These are phyloP conservation scores for Crotalus viridis DNA, from an alignment of 2,113 vertebrate genomes.

Conservation along the genomic window DNA sequence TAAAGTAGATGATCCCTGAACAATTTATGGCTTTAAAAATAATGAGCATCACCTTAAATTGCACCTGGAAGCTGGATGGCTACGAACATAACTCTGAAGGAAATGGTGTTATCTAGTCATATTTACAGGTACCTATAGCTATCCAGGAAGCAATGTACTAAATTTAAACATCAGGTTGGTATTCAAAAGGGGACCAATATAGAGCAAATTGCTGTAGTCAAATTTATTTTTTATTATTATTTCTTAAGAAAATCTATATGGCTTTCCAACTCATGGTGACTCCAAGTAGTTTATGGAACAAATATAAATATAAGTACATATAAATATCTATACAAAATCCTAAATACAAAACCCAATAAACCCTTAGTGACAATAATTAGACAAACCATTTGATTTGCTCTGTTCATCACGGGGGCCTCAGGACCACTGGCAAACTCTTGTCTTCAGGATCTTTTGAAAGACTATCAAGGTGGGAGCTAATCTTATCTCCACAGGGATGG, in stretches of 20 bases:
- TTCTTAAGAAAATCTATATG: neutral
- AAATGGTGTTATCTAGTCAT: neutral
- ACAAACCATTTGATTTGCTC: no score
- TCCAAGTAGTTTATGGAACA: neutral
- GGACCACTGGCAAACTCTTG: no score
- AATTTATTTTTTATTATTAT: neutral
- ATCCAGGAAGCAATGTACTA: neutral
- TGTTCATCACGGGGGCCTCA: no score
- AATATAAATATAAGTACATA: neutral
- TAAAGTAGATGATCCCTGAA: neutral
- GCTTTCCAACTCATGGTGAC: neutral
- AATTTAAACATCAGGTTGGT: neutral
- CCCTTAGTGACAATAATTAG: neutral
- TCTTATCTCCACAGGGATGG: no score
- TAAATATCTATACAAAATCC: no score
- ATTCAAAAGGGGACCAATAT: neutral
- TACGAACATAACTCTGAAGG: neutral
- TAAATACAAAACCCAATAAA: neutral
- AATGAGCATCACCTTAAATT: neutral
- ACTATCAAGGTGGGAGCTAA: no score
- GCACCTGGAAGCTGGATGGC: neutral
- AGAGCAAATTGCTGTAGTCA: neutral
- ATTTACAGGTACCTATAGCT: neutral
- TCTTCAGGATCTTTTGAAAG: no score
- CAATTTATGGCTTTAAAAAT: neutral